Base-by-base conservation (phyloP, 2,888 invertebrate genomes). In the Phalangium opilio region DNA sequence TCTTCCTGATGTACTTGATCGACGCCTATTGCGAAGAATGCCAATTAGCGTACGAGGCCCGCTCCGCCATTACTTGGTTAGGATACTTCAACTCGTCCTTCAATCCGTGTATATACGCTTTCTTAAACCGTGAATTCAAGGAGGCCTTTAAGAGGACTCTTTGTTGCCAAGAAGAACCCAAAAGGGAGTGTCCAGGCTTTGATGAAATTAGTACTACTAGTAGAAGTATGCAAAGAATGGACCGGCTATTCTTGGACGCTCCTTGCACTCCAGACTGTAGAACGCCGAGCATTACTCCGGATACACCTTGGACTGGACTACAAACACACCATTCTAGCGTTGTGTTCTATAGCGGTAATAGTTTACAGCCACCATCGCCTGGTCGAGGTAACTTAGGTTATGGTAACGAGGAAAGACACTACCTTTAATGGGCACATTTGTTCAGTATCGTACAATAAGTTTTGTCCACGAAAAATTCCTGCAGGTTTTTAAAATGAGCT, bases 121-220 rank as follows among this genome's bases (percentile, higher is more conserved):
- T 90, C 51, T 90, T 91, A 70, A 89, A 89, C 44, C 86, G 86
- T 66, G 91, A 93, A 70, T 93, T 91, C 69, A 78, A 91, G 52
- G 86, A 83, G 63, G 91, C 91, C 15, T 93, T 93, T 70, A 87
- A 86, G 66, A 77, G 82, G 56, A 86, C 91, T 57, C 81, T 91
- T 57, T 87, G 87, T 68, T 78, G 79, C 45, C 45, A 43, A 34
- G 48, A 41, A 5, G 20, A 38, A 38, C 27, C 41, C 11, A 34
- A 49, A 3, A 45, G 47, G 18, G 50, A 50, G 17, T 43, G 44
- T 11, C 27, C 45, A 7, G 51, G 40, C 2, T 35, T 43, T 14
- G 38, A 38, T 14, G 38, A 38, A 10, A 14, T 38, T 14, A 38
- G 38, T 14, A 17, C 38, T 10, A 18, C 38, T 10, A 38, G 38